phyloP scores from a whole-genome alignment of 2,797 vertebrate genomes.

The Pogoniulus pusillus region DNA sequence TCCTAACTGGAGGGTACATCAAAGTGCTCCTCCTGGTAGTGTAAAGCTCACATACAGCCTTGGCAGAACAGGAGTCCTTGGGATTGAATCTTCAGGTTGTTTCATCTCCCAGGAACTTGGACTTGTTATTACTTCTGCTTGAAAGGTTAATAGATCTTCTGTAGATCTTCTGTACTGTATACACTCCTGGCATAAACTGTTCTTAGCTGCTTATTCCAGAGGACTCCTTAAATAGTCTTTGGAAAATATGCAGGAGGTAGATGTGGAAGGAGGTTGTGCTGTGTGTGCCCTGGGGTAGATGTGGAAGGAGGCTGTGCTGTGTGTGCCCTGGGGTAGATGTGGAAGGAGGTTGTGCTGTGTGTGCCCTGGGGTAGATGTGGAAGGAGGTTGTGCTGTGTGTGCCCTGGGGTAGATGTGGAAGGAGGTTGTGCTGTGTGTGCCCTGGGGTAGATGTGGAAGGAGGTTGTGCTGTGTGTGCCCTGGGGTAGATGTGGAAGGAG shows the following conservation, averaged over 20 bases:
- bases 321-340: no score
- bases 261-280: not conserved
- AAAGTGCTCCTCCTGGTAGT: not conserved
- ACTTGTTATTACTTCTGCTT: slow-evolving; percentile 49
- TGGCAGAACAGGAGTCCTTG: slow-evolving; percentile 19
- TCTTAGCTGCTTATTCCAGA: slow-evolving; percentile 49
- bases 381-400: no score
- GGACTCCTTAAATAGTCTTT: slow-evolving; percentile 58
- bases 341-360: no score
- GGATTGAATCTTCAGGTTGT: slow-evolving; percentile 36
- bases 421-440: no score
- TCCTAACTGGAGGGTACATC: not conserved
- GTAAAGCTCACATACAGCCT: not conserved
- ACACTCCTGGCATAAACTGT: slow-evolving; percentile 42
- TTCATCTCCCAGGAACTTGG: slow-evolving; percentile 58
- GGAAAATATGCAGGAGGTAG: slow-evolving; percentile 35
- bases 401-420: no score
- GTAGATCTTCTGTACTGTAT: slow-evolving; percentile 26
- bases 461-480: no score
- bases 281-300: no score
- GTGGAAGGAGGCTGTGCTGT: no score
- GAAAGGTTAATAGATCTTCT: slow-evolving; percentile 51
- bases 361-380: no score
- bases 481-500: not conserved
- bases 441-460: no score